Conservation (phyloP, 2,113 vertebrate species). For the Cyprinodon variegatus region DNA sequence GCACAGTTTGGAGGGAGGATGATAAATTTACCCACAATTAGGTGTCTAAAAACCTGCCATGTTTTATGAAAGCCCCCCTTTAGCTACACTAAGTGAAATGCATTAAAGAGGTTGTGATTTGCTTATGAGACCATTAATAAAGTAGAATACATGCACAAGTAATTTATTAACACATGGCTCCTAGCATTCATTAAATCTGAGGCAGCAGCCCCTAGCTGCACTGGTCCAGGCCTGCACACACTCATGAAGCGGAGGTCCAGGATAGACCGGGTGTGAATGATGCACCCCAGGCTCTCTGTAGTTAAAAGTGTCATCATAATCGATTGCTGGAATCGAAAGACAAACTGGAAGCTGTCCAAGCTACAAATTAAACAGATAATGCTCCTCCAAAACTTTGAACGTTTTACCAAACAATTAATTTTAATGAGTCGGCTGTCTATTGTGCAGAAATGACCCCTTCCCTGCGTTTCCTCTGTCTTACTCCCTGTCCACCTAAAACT, state of each 20-base stretch:
- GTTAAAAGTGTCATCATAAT: conserved; percentile 71
- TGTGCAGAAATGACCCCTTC: conserved; percentile 16
- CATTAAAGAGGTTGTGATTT: conserved; percentile 78
- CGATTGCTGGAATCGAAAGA: conserved; percentile 57
- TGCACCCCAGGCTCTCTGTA: conserved; percentile 56
- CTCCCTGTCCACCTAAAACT: conserved; percentile 36
- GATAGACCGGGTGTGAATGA: conserved; percentile 54
- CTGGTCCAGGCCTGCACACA: conserved; percentile 26
- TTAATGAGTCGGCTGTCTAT: conserved; percentile 47
- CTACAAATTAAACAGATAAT: conserved; percentile 65
- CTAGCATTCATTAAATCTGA: conserved; percentile 75
- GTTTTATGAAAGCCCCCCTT: conserved; percentile 78
- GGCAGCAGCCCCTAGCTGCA: conserved; percentile 49
- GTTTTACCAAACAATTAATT: conserved; percentile 69
- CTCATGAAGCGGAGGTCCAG: conserved; percentile 13
- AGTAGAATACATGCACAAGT: conserved; percentile 73
- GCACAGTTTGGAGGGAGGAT: conserved; percentile 30
- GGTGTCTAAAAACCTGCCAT: conserved; percentile 70
- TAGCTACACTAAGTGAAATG: conserved; percentile 78
- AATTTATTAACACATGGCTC: conserved; percentile 74
- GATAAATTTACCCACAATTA: conserved; percentile 67
- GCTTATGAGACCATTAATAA: conserved; percentile 77
- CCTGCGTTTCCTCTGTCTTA: conserved; percentile 5
- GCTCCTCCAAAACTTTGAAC: conserved; percentile 64
- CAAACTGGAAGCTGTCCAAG: conserved; percentile 75